A percentile compares a stretch with the other conserved stretches of the same genome.
phyloP scores from a whole-genome alignment of 2,797 vertebrate species.

The Hozukius guyotensis region DNA sequence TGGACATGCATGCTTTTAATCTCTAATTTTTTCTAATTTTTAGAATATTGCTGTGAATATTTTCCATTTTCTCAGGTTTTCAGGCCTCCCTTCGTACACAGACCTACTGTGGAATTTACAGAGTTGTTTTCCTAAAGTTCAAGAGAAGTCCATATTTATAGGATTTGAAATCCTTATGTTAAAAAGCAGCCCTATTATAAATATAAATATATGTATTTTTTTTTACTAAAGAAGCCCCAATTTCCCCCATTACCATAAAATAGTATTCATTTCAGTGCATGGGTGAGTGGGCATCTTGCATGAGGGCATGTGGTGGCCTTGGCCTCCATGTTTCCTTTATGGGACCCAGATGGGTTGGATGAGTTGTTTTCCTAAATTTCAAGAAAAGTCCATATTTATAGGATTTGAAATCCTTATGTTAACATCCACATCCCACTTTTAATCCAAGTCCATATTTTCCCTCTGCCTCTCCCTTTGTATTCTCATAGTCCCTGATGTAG shows the following conservation, averaged over 20 bases:
- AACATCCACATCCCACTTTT: slow-evolving; percentile 12
- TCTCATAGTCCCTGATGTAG: slow-evolving; percentile 62
- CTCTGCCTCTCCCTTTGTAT: slow-evolving; percentile 9
- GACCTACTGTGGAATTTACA: not conserved
- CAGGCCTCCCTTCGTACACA: not conserved
- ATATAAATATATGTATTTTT: not conserved
- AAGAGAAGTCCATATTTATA: not conserved
- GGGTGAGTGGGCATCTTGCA: slow-evolving; percentile 74
- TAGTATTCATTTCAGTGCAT: slow-evolving; percentile 58
- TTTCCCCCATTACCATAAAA: slow-evolving; percentile 24
- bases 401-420: not conserved
- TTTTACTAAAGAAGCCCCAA: not conserved
- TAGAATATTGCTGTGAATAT: not conserved
- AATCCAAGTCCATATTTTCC: slow-evolving; percentile 65
- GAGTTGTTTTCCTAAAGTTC: not conserved
- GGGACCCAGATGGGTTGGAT: slow-evolving; percentile 82
- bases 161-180: not conserved
- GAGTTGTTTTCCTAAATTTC: not conserved
- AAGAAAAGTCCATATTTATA: not conserved
- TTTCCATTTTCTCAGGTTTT: not conserved
- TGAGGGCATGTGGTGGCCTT: slow-evolving; percentile 77
- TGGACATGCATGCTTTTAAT: not conserved
- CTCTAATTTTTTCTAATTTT: too few species aligned
- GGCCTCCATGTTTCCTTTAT: slow-evolving; percentile 79
- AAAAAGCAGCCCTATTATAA: not conserved